Conservation (phyloP, 2,888 invertebrate genomes). For the Drosophila neonasuta region DNA sequence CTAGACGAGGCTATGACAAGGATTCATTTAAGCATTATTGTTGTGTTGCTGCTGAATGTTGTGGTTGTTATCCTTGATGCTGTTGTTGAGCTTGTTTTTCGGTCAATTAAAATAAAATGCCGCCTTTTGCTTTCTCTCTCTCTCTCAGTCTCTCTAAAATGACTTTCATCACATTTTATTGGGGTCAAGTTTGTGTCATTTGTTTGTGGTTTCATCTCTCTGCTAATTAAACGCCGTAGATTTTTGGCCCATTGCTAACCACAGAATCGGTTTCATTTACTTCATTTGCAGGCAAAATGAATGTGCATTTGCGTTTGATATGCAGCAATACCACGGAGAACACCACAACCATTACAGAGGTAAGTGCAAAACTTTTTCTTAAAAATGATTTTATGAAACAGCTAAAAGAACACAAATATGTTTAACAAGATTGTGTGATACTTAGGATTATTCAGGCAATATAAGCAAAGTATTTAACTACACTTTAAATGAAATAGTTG, state of each 20-base stretch:
- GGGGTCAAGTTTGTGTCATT: slow-evolving; percentile 50
- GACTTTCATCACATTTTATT: slow-evolving; percentile 59
- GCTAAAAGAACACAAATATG: too few species aligned
- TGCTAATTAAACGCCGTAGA: slow-evolving; percentile 60
- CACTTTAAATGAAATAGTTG: too few species aligned
- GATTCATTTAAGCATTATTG: slow-evolving; percentile 53
- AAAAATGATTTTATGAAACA: too few species aligned
- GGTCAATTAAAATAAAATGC: slow-evolving; percentile 72
- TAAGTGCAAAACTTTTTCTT: slow-evolving; percentile 62
- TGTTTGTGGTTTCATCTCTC: slow-evolving; percentile 46
- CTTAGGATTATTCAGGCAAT: too few species aligned
- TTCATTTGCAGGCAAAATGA: slow-evolving; percentile 72
- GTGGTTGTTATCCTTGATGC: slow-evolving; percentile 30
- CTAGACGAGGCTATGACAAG: slow-evolving; percentile 65
- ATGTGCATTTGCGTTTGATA: slow-evolving; percentile 79
- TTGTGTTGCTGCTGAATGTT: slow-evolving; percentile 14
- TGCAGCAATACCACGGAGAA: slow-evolving; percentile 70
- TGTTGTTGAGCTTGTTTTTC: slow-evolving; percentile 38
- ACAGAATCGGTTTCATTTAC: slow-evolving; percentile 40
- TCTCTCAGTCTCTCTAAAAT: not conserved
- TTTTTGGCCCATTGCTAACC: slow-evolving; percentile 25
- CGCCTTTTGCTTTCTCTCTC: slow-evolving; percentile 29
- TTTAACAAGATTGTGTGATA: too few species aligned
- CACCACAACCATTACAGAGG: slow-evolving; percentile 68
- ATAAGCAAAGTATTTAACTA: too few species aligned